These are phyloP conservation scores for Rotaria macrura DNA, from an alignment of 2,888 invertebrate genomes.

Conservation along the genomic window DNA sequence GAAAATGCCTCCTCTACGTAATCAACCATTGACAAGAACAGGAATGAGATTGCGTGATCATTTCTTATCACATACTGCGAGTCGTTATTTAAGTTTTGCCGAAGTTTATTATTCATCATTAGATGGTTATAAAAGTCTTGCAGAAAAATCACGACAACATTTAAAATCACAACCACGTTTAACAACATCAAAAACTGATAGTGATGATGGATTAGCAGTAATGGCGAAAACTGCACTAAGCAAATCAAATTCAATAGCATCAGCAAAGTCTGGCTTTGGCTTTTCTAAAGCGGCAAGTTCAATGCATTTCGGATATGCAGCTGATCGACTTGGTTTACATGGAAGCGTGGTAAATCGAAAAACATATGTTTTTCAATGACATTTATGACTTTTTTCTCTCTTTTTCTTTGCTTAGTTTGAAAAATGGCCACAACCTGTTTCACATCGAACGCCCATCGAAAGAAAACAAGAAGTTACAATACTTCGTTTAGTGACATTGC, in stretches of 20 bases:
- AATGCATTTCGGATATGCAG: not conserved
- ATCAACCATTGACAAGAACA: not conserved
- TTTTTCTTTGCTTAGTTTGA: not conserved
- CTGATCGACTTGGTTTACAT: not conserved
- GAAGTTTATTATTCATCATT: not conserved
- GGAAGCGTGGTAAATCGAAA: not conserved
- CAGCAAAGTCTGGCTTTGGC: not conserved
- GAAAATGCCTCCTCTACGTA: not conserved
- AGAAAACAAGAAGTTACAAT: not conserved
- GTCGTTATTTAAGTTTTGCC: not conserved
- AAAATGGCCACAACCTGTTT: not conserved
- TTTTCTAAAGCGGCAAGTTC: not conserved
- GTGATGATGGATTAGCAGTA: not conserved
- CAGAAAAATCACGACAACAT: not conserved
- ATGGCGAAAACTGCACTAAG: not conserved
- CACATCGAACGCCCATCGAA: not conserved
- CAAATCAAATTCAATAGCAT: too few species aligned
- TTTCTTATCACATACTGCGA: not conserved
- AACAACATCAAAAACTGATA: not conserved
- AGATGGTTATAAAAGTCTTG: not conserved
- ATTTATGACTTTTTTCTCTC: not conserved
- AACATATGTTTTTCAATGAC: not conserved
- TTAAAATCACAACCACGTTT: not conserved
- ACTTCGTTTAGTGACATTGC: not conserved
- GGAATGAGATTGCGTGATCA: not conserved